phyloP scores from a whole-genome alignment of 2,113 vertebrate genomes.

The Forbesichthys agassizii region DNA sequence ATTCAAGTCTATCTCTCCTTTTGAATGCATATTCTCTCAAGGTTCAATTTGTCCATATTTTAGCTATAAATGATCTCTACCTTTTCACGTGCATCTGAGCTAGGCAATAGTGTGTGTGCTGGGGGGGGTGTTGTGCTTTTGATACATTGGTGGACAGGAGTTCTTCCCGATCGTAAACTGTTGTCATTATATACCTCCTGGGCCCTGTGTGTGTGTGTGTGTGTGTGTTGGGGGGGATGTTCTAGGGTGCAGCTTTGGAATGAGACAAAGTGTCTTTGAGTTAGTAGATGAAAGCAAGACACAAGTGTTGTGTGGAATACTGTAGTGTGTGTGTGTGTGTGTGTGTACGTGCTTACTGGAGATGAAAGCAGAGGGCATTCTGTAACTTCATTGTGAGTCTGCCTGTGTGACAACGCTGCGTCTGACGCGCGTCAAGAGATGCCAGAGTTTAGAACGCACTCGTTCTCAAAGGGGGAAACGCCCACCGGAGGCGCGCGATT shows the following conservation, averaged over 20 bases:
- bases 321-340: neutral
- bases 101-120: neutral
- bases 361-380: no score
- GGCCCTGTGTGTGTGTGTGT: slow-evolving; percentile 4
- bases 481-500: no score
- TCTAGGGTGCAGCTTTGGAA: no score
- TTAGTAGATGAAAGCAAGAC: neutral
- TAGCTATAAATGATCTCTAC: slow-evolving; percentile 55
- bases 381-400: no score
- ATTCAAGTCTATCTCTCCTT: slow-evolving; percentile 52
- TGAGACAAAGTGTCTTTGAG: neutral
- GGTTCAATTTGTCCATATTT: slow-evolving; percentile 63
- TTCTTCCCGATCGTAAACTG: slow-evolving; percentile 47
- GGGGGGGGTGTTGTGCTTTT: slow-evolving; percentile 23
- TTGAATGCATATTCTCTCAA: slow-evolving; percentile 55
- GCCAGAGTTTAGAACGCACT: no score
- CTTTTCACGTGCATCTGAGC: neutral
- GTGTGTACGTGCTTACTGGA: neutral
- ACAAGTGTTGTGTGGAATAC: neutral
- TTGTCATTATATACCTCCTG: slow-evolving; percentile 49
- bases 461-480: no score
- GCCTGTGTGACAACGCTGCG: no score
- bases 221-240: neutral
- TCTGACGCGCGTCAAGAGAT: no score
- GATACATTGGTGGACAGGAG: slow-evolving; percentile 47